Percentiles rank a stretch among this genome's conserved stretches.
Evolutionary conservation across 2,888 invertebrate species (phyloP).

Genomic region (Cheilosia urbana): DNA sequence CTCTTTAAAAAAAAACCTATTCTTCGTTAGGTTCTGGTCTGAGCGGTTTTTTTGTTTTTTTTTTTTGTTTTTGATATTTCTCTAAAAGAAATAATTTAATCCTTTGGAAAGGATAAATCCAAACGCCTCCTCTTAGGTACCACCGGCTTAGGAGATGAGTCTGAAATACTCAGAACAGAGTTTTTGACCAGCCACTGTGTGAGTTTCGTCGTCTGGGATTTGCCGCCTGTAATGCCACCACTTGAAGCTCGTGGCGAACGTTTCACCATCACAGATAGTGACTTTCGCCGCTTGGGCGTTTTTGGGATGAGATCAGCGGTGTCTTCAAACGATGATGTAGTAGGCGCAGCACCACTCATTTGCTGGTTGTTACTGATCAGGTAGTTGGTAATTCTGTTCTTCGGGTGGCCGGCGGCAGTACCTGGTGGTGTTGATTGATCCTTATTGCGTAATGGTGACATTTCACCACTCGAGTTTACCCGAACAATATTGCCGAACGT

Average conservation of each 20-base stretch:
- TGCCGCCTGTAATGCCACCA: conserved; percentile 12
- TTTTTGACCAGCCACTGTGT: conserved; percentile 81
- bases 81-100: conserved; percentile 29
- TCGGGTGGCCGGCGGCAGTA: conserved; percentile 24
- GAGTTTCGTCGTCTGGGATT: conserved; percentile 80
- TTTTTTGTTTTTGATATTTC: conserved; percentile 13
- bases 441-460: conserved; percentile 79
- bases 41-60: conserved; percentile 3
- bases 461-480: conserved; percentile 80
- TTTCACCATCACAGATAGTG: conserved; percentile 59
- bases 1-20: conserved; percentile 30
- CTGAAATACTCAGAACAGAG: conserved; percentile 50
- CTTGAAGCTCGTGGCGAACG: conserved; percentile 43
- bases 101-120: conserved; percentile 75
- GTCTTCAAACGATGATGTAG: conserved; percentile 41
- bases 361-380: conserved; percentile 77
- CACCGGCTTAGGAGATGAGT: conserved; percentile 28
- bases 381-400: conserved; percentile 81
- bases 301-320: conserved; percentile 76
- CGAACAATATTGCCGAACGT: conserved; percentile 81
- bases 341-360: conserved; percentile 15
- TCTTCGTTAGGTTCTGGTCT: conserved; percentile 21
- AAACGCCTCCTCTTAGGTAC: conserved; percentile 71
- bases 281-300: conserved; percentile 80
- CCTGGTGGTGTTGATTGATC: conserved; percentile 68